Percentiles rank a stretch among this genome's conserved stretches.
These are phyloP conservation scores for Halcyon smyrnensis DNA, from an alignment of 2,797 vertebrate genomes.

Conservation along the genomic window DNA sequence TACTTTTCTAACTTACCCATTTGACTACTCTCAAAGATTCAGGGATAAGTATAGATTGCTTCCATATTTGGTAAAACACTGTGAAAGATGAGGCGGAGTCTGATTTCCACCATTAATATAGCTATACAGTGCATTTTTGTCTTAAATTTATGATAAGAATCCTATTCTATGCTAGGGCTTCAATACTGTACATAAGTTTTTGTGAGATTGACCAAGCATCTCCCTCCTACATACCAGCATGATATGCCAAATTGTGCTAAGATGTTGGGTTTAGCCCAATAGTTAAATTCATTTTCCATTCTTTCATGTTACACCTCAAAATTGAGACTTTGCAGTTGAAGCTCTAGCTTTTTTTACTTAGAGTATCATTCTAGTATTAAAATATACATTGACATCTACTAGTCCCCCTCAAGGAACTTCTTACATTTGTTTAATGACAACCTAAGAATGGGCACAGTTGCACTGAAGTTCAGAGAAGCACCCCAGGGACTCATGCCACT, in stretches of 20 bases:
- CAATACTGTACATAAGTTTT: not conserved
- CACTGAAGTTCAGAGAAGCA: not conserved
- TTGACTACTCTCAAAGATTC: not conserved
- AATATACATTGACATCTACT: not conserved
- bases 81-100: not conserved
- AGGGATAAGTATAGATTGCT: not conserved
- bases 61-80: not conserved
- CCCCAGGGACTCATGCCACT: fast-evolving
- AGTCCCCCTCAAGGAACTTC: not conserved
- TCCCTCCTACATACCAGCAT: not conserved
- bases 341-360: not conserved
- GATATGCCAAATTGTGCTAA: not conserved
- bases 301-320: not conserved
- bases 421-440: not conserved
- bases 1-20: not conserved
- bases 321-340: fast-evolving
- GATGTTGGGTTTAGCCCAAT: not conserved
- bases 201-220: not conserved
- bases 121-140: not conserved
- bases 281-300: not conserved
- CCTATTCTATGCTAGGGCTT: not conserved
- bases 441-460: not conserved
- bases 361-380: not conserved
- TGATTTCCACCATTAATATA: not conserved
- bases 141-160: not conserved